A percentile compares a stretch with the other conserved stretches of the same genome.
Conservation (phyloP, 1,140 invertebrate genomes). For the Hirudo medicinalis region DNA sequence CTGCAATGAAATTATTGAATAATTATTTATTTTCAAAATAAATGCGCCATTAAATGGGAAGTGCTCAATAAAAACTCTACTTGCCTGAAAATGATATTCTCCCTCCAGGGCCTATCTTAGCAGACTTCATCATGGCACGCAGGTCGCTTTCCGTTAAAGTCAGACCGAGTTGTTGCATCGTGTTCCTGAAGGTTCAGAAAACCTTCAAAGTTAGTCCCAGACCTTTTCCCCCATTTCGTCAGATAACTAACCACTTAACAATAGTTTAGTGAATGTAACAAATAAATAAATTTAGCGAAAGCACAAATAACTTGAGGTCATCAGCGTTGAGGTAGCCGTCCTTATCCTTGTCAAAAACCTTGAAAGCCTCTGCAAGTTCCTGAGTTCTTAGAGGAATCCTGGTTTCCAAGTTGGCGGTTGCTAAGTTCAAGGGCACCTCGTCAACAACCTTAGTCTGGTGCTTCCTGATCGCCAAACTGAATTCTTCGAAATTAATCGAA, state of each 20-base stretch:
- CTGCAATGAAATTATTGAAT: too few species aligned
- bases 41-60: too few species aligned
- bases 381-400: not conserved
- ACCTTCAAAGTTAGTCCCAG: too few species aligned
- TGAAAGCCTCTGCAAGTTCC: conserved; percentile 17
- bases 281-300: not conserved
- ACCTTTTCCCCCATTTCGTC: too few species aligned
- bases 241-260: too few species aligned
- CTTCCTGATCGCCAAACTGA: conserved; percentile 14
- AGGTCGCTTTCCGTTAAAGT: conserved; percentile 19
- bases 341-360: conserved; percentile 21
- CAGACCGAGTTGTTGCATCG: conserved; percentile 23
- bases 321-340: conserved; percentile 20
- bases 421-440: not conserved
- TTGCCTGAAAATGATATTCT: conserved; percentile 20
- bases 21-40: too few species aligned
- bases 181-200: conserved; percentile 5
- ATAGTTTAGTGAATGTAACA: too few species aligned
- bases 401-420: not conserved
- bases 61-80: not conserved
- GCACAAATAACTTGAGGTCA: conserved; percentile 9
- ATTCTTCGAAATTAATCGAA: conserved; percentile 16
- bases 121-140: conserved; percentile 21
- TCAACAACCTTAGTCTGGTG: not conserved
- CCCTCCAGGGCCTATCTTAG: conserved; percentile 18